Conservation (phyloP, 2,113 vertebrate species). For the Mormoops blainvillei region DNA sequence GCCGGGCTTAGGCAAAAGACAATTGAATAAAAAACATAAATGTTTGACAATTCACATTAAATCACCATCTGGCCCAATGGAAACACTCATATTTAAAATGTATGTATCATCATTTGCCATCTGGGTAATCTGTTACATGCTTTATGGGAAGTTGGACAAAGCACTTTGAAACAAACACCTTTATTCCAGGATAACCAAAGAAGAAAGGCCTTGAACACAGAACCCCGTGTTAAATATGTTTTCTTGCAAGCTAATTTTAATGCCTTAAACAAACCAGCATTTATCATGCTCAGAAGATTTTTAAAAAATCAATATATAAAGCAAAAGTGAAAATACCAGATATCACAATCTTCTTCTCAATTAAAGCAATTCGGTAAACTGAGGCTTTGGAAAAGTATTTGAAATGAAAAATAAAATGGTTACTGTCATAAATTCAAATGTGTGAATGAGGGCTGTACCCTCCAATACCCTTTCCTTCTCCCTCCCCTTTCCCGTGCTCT, state of each 20-base stretch:
- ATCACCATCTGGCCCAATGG: conserved; percentile 75
- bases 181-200: conserved; percentile 74
- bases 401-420: conserved; percentile 27
- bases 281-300: not conserved
- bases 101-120: conserved; percentile 79
- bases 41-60: conserved; percentile 79
- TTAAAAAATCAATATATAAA: not conserved
- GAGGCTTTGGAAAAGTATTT: not conserved
- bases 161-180: conserved; percentile 74
- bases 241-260: conserved; percentile 27
- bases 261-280: conserved; percentile 12
- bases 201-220: conserved; percentile 41
- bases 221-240: not conserved
- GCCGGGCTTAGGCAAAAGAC: conserved; percentile 74
- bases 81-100: conserved; percentile 80
- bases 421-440: not conserved
- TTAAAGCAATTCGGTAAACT: not conserved
- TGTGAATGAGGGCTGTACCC: not conserved
- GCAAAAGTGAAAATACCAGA: not conserved
- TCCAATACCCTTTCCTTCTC: not conserved
- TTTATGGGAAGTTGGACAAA: conserved; percentile 79
- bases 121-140: conserved; percentile 78
- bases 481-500: not conserved
- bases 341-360: not conserved
- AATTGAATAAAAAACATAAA: conserved; percentile 81